A percentile compares a stretch with the other conserved stretches of the same genome.
Evolutionary conservation across 2,113 vertebrate genomes (phyloP).

Genomic region (Pelobates fuscus): DNA sequence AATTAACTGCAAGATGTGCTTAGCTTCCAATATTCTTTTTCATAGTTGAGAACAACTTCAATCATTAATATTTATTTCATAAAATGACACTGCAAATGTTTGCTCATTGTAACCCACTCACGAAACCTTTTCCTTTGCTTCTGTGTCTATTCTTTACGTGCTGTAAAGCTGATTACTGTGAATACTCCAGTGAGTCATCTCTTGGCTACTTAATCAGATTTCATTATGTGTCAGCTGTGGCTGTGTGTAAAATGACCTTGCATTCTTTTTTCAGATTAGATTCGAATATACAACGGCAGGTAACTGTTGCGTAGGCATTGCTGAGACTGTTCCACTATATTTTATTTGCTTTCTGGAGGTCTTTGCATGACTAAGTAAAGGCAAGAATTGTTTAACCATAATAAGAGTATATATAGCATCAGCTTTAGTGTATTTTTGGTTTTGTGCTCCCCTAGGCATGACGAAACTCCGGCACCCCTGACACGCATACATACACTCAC

Average conservation of each 20-base stretch:
- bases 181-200: conserved; percentile 28
- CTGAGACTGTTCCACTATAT: no score
- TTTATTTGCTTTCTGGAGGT: no score
- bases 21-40: no score
- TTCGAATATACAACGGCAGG: not conserved
- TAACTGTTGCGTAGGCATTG: no score
- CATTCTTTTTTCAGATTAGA: conserved; percentile 31
- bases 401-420: no score
- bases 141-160: conserved; percentile 8
- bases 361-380: not conserved
- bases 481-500: no score
- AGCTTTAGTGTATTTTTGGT: no score
- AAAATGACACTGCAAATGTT: not conserved
- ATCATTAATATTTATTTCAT: not conserved
- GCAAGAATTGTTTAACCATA: conserved; percentile 35
- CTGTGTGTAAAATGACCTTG: conserved; percentile 16
- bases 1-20: no score
- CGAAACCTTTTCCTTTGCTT: conserved; percentile 24
- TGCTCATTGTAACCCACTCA: conserved; percentile 25
- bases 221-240: conserved; percentile 20
- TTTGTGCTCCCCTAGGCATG: no score
- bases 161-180: conserved; percentile 46
- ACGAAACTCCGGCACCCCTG: no score
- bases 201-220: conserved; percentile 47
- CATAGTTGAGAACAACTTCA: not conserved